Evolutionary conservation across 2,113 vertebrate genomes (phyloP).

Genomic region (Pygoscelis antarcticus): DNA sequence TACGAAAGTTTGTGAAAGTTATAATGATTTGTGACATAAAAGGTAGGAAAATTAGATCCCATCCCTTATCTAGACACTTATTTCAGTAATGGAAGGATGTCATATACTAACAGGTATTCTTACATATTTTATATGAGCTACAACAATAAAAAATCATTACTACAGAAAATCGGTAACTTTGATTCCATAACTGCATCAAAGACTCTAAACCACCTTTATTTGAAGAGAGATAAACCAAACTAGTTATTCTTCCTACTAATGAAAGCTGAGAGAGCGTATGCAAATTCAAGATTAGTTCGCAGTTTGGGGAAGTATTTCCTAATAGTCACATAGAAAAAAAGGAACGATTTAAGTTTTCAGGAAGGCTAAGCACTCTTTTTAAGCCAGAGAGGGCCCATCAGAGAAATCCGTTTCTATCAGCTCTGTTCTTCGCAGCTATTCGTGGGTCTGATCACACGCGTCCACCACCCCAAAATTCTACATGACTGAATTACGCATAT

Average conservation of each 20-base stretch:
- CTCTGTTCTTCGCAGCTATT: background rate
- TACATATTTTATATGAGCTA: background rate
- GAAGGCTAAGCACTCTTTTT: background rate
- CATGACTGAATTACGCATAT: rapidly evolving
- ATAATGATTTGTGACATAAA: background rate
- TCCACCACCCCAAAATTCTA: background rate
- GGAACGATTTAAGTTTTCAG: background rate
- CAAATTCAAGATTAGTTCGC: background rate
- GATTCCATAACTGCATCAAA: background rate
- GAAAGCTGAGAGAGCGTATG: background rate
- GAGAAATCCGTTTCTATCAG: background rate
- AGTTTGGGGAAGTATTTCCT: background rate
- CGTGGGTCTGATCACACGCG: rapidly evolving
- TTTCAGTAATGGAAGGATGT: background rate
- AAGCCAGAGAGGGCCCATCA: background rate
- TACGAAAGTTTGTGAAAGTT: background rate
- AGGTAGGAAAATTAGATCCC: background rate
- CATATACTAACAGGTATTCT: background rate
- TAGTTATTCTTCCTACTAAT: background rate
- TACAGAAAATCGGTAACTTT: background rate
- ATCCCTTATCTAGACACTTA: background rate
- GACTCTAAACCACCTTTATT: background rate
- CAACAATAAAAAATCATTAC: background rate
- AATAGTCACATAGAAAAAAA: background rate
- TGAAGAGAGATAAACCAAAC: background rate